A percentile compares a stretch with the other conserved stretches of the same genome.
Conservation (phyloP, 2,797 vertebrate genomes). For the Melanotaenia boesemani region DNA sequence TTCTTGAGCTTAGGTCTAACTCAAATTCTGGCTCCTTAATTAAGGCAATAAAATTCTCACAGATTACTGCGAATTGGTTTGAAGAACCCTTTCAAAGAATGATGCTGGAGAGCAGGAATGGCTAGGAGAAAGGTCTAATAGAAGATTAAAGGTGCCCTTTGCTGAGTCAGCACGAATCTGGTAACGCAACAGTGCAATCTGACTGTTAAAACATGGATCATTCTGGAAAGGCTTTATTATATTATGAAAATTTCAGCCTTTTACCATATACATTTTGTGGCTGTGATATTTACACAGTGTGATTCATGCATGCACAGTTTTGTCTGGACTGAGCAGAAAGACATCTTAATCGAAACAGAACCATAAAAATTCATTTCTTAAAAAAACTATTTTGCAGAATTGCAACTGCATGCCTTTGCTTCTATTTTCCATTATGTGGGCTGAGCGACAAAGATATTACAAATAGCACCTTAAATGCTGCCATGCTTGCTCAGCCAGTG, state of each 20-base stretch:
- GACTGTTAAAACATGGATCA: slow-evolving; percentile 10
- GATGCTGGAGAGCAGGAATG: slow-evolving; percentile 32
- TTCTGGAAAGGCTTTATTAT: slow-evolving; percentile 1
- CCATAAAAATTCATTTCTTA: slow-evolving; percentile 27
- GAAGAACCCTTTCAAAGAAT: slow-evolving; percentile 49
- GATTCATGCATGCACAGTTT: slow-evolving; percentile 8
- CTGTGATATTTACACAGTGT: slow-evolving; percentile 19
- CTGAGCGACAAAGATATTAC: slow-evolving; percentile 63
- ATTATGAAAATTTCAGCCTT: slow-evolving; percentile 23
- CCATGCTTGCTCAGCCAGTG: slow-evolving; percentile 63
- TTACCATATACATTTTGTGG: slow-evolving; percentile 5
- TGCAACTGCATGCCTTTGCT: slow-evolving; percentile 32
- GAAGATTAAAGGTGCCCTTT: slow-evolving; percentile 22
- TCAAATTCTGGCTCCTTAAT: slow-evolving; percentile 50
- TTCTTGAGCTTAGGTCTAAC: slow-evolving; percentile 46
- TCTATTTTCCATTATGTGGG: slow-evolving; percentile 49
- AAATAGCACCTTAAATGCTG: slow-evolving; percentile 71
- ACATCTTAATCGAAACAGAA: slow-evolving; percentile 48
- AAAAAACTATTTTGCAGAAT: slow-evolving; percentile 41
- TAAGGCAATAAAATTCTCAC: slow-evolving; percentile 51
- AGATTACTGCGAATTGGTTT: slow-evolving; percentile 48
- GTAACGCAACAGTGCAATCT: slow-evolving; percentile 6
- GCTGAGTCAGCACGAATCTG: slow-evolving; percentile 11
- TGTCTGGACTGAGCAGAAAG: slow-evolving; percentile 17
- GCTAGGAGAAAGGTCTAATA: slow-evolving; percentile 26